Conservation (phyloP, 2,888 invertebrate species). For the Boloria selene region DNA sequence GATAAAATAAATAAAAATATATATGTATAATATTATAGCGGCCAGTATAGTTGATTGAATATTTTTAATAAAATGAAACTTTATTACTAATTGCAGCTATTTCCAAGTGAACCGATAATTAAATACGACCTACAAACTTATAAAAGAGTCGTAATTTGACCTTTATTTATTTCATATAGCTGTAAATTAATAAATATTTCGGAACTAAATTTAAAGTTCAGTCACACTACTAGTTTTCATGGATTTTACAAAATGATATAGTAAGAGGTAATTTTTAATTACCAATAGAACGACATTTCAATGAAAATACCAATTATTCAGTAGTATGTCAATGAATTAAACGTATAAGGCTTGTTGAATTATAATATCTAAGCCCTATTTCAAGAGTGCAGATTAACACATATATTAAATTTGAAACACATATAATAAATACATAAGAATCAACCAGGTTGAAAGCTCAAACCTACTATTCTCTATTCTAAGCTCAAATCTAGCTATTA, state of each 20-base stretch:
- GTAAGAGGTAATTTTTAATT: too few species aligned
- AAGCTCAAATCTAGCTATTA: too few species aligned
- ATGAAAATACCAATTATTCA: too few species aligned
- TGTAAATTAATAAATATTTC: constrained; percentile 15
- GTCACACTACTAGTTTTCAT: not conserved
- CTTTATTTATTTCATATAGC: constrained; percentile 11
- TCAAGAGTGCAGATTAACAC: too few species aligned
- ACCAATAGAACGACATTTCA: too few species aligned
- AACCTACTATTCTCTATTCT: too few species aligned
- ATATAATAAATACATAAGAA: too few species aligned
- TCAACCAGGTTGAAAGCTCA: too few species aligned
- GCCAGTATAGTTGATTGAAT: not conserved
- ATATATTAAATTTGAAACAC: too few species aligned
- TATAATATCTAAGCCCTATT: too few species aligned
- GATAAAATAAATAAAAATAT: not conserved
- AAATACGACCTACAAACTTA: constrained; percentile 17
- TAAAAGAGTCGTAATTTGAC: constrained; percentile 17
- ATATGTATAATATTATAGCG: not conserved
- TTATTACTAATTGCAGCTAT: constrained; percentile 7
- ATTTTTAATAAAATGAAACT: constrained; percentile 10
- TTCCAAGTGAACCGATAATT: constrained; percentile 9
- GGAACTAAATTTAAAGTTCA: constrained; percentile 1
- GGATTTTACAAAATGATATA: not conserved
- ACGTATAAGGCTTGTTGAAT: too few species aligned
- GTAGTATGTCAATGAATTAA: too few species aligned